Conservation (phyloP, 2,113 vertebrate species). For the Lagopus leucura region DNA sequence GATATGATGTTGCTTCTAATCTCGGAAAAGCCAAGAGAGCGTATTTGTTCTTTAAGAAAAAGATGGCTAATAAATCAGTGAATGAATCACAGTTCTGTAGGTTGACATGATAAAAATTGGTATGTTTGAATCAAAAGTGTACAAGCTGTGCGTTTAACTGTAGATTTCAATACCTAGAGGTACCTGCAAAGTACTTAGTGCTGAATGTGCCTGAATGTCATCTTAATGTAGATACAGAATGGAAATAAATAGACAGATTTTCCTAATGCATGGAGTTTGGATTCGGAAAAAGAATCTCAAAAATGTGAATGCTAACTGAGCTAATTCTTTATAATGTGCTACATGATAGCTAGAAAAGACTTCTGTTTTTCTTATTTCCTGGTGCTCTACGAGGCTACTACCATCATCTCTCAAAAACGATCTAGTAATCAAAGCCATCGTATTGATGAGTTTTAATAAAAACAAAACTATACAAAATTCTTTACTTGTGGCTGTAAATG, state of each 20-base stretch:
- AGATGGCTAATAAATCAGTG: background rate
- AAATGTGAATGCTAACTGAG: background rate
- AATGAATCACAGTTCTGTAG: background rate
- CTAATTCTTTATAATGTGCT: constrained; percentile 13
- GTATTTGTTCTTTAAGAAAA: background rate
- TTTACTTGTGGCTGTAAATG: background rate
- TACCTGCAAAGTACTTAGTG: constrained; percentile 59
- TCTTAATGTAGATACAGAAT: constrained; percentile 16
- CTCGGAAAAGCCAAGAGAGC: background rate
- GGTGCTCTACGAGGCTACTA: background rate
- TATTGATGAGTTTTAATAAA: background rate
- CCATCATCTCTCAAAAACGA: background rate
- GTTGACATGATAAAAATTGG: background rate
- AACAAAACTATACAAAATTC: background rate
- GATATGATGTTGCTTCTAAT: constrained; percentile 25
- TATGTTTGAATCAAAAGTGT: background rate
- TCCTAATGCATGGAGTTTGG: constrained; percentile 31
- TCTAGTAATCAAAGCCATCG: background rate
- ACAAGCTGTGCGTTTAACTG: constrained; percentile 19
- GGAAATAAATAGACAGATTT: constrained; percentile 61
- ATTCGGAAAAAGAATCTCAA: constrained; percentile 8
- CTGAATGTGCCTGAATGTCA: constrained; percentile 41
- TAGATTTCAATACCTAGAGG: constrained; percentile 12
- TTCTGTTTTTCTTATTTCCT: background rate
- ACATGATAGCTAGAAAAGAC: background rate